phyloP scores from a whole-genome alignment of 2,888 invertebrate species.

The Acleris sparsana region DNA sequence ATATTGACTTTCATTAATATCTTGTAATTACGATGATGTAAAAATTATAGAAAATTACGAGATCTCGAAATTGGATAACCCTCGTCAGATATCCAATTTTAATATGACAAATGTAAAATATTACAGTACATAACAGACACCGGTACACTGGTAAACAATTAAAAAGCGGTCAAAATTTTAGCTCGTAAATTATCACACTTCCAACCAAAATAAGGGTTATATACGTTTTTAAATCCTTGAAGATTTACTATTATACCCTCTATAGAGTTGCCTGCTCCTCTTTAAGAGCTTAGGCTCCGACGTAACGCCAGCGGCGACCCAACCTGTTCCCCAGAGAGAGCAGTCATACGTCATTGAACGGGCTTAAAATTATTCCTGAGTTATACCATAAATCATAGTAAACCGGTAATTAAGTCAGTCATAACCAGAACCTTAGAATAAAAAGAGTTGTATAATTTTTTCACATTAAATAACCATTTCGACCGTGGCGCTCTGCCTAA shows the following conservation, averaged over 20 bases:
- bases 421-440: slow-evolving; percentile 75
- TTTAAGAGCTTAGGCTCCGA: slow-evolving; percentile 30
- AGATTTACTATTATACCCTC: not conserved
- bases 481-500: slow-evolving; percentile 58
- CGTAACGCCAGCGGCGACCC: slow-evolving; percentile 73
- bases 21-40: too few species aligned
- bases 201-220: not conserved
- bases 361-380: slow-evolving; percentile 77
- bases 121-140: too few species aligned
- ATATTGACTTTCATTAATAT: too few species aligned
- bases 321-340: slow-evolving; percentile 70
- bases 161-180: too few species aligned
- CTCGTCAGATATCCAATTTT: too few species aligned
- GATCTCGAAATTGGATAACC: too few species aligned
- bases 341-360: slow-evolving; percentile 78
- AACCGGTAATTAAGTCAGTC: slow-evolving; percentile 82
- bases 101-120: too few species aligned
- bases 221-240: not conserved
- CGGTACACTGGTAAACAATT: too few species aligned
- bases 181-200: too few species aligned
- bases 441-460: slow-evolving; percentile 78
- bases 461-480: slow-evolving; percentile 81
- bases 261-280: slow-evolving; percentile 17
- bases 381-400: slow-evolving; percentile 82
- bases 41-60: too few species aligned